A percentile compares a stretch with the other conserved stretches of the same genome.
Evolutionary conservation across 2,888 invertebrate species (phyloP).

Genomic region (Entomobrya proxima): DNA sequence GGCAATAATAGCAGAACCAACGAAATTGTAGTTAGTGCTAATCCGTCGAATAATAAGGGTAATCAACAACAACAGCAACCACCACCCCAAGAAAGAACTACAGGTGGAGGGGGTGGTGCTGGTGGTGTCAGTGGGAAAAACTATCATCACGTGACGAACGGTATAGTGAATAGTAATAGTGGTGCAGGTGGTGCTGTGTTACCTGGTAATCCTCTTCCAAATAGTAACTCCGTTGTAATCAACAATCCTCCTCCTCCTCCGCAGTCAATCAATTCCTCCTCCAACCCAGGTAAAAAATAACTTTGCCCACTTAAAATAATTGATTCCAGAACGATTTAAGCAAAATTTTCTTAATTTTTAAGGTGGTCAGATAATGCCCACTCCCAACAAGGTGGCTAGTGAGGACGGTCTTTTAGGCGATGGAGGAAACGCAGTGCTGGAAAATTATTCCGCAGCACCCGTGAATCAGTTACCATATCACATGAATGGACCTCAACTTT

Average conservation of each 20-base stretch:
- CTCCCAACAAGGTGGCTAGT: constrained; percentile 36
- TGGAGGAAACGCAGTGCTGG: constrained; percentile 65
- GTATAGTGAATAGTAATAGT: constrained; percentile 54
- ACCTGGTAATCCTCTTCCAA: constrained; percentile 62
- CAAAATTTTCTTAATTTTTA: constrained; percentile 37
- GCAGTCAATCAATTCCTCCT: constrained; percentile 46
- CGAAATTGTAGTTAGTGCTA: constrained; percentile 70
- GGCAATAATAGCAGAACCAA: constrained; percentile 67
- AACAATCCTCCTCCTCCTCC: constrained; percentile 23
- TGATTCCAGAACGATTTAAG: no score
- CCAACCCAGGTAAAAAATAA: constrained; percentile 52
- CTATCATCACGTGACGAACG: constrained; percentile 62
- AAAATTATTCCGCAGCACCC: constrained; percentile 57
- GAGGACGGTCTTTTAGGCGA: constrained; percentile 69
- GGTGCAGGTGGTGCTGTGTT: constrained; percentile 56
- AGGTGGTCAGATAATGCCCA: constrained; percentile 64
- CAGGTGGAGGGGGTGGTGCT: constrained; percentile 22
- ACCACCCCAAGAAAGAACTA: constrained; percentile 61
- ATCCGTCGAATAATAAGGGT: constrained; percentile 63
- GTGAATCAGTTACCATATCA: constrained; percentile 65
- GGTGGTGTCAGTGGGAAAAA: constrained; percentile 37
- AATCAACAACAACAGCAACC: constrained; percentile 9
- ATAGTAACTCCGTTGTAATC: constrained; percentile 42
- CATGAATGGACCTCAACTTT: constrained; percentile 63
- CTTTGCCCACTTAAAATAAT: no score